Evolutionary conservation across 2,888 invertebrate species (phyloP), one percentile per base, ranked within the genome.

Genomic region (Holacanthella duospinosa): DNA sequence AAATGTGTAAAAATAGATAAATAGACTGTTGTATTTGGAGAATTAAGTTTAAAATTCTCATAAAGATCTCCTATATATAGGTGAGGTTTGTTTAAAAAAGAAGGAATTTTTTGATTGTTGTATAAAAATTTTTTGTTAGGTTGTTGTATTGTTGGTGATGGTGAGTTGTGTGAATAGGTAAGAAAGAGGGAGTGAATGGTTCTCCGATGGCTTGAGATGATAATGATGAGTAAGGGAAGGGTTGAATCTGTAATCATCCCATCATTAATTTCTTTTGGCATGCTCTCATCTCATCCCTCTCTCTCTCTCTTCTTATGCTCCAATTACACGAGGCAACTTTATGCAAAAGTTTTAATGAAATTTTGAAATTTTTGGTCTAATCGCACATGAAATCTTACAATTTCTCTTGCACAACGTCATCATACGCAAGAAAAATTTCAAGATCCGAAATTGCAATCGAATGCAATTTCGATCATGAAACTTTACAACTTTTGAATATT

Each of bases 211-310:
- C 21, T 21, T 48, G 48, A 48, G 16, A 48, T 48, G 48, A 48
- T 48, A 48, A 48, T 48, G 48, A 21, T 9, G 48, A 21, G 48
- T 4, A 21, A 48, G 19, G 21, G 21, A 48, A 21, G 48, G 48
- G 12, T 48, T 48, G 48, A 48, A 48, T 24, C 28, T 55, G 64
- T 64, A 64, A 64, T 64, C 64, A 64, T 60, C 60, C 60, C 48
- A 61, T 64, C 64, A 64, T 64, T 64, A 64, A 64, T 64, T 64
- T 64, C 64, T 64, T 64, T 64, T 64, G 60, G 60, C 64, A 64
- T 64, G 48, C 61, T 61, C 61, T 60, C 61, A 64, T 64, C 64
- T 64, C 43, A 54, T 60, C 55, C 54, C 53, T 48, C 19, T 56
- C 57, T 56, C n/a, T 59, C 53, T n/a, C n/a, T n/a, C n/a, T n/a